Percentiles rank a stretch among this genome's conserved stretches.
These are phyloP conservation scores for Myotis brandtii DNA, from an alignment of 2,113 vertebrate genomes.

Conservation along the genomic window DNA sequence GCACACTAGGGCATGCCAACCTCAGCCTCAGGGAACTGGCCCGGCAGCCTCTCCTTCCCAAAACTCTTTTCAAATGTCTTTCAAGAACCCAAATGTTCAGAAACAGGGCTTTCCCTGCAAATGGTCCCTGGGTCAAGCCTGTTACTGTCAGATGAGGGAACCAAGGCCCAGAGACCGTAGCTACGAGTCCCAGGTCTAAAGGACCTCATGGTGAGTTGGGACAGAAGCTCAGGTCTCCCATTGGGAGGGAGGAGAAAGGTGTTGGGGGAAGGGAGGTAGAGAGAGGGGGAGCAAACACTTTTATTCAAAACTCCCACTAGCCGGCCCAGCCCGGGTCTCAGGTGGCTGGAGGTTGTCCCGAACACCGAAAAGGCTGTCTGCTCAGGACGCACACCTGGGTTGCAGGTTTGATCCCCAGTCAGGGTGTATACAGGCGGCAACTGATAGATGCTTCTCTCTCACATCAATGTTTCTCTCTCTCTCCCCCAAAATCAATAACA, in stretches of 20 bases:
- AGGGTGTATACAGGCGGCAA: too few relatives aligned
- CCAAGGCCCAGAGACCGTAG: accelerated
- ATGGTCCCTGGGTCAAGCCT: not conserved
- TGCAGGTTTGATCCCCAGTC: too few relatives aligned
- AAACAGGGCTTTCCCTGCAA: not conserved
- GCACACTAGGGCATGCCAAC: not conserved
- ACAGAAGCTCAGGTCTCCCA: not conserved
- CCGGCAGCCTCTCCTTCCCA: not conserved
- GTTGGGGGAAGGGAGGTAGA: not conserved
- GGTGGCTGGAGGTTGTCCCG: too few relatives aligned
- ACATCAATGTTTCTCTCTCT: too few relatives aligned
- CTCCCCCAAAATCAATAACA: too few relatives aligned
- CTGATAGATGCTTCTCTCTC: too few relatives aligned
- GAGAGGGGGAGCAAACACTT: not conserved
- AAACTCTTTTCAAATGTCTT: not conserved
- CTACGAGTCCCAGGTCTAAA: not conserved
- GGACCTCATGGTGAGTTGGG: not conserved
- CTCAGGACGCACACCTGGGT: too few relatives aligned
- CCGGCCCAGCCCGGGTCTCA: too few relatives aligned
- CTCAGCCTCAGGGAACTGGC: not conserved
- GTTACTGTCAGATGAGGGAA: not conserved
- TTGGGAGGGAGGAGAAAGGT: not conserved
- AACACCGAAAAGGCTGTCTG: too few relatives aligned
- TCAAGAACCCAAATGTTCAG: not conserved
- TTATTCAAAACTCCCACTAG: not conserved